Evolutionary conservation across 2,888 invertebrate genomes (phyloP).

Genomic region (Seira ritae): DNA sequence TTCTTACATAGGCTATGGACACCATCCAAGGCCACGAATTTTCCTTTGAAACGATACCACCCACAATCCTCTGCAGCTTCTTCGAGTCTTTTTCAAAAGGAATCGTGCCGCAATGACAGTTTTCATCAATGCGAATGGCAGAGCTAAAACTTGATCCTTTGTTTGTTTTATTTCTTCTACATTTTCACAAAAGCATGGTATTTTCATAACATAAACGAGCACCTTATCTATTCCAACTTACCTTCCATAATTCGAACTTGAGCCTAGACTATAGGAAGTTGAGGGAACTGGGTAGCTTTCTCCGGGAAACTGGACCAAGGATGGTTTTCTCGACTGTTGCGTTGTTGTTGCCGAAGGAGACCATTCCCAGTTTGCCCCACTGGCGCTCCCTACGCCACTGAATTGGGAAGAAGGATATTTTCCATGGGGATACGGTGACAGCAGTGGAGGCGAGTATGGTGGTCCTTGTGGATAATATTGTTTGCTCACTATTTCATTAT

Average conservation of each 20-base stretch:
- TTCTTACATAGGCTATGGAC: conserved; percentile 56
- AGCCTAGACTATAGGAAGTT: not conserved
- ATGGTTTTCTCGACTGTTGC: conserved; percentile 29
- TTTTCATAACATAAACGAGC: too few species aligned
- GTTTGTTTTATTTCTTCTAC: too few species aligned
- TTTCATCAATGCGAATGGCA: conserved; percentile 30
- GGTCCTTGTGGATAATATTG: conserved; percentile 22
- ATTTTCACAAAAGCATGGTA: too few species aligned
- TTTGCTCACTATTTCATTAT: conserved; percentile 36
- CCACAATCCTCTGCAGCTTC: conserved; percentile 53
- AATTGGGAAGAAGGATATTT: conserved; percentile 4
- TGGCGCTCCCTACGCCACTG: too few species aligned
- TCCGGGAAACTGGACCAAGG: conserved; percentile 38
- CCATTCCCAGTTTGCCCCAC: conserved; percentile 15
- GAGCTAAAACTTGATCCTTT: not conserved
- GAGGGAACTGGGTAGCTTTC: conserved; percentile 14
- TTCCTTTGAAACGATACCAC: conserved; percentile 56
- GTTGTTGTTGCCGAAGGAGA: not conserved
- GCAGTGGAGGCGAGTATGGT: not conserved
- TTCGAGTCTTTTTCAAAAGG: conserved; percentile 35
- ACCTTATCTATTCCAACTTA: too few species aligned
- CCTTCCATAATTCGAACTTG: too few species aligned
- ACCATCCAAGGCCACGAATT: conserved; percentile 69
- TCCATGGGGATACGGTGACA: not conserved
- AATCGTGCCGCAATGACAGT: conserved; percentile 47